Percentiles rank a stretch among this genome's conserved stretches.
Evolutionary conservation across 2,113 vertebrate species (phyloP).

Genomic region (Platichthys stellatus): DNA sequence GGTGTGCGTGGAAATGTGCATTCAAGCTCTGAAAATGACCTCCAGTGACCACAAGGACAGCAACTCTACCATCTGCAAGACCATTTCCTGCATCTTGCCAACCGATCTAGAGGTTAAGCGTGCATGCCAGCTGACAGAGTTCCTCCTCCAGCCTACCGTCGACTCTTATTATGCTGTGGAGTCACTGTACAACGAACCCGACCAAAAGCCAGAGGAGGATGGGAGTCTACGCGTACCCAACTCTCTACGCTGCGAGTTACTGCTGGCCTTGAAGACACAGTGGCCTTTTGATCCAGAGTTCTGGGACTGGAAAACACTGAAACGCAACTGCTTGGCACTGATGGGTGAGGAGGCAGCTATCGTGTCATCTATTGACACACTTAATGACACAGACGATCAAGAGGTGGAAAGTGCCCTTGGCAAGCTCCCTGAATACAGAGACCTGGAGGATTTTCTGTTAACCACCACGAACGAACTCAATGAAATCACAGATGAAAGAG

Average conservation of each 20-base stretch:
- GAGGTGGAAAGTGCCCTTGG: slow-evolving; percentile 83
- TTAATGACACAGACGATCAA: slow-evolving; percentile 93
- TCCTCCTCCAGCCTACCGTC: slow-evolving; percentile 96
- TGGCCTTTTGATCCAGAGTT: slow-evolving; percentile 99
- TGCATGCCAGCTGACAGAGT: slow-evolving; percentile 98
- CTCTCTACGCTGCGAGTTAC: slow-evolving; percentile 95
- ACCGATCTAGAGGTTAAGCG: slow-evolving; percentile 98
- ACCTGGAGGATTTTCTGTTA: slow-evolving; percentile 87
- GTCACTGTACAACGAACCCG: slow-evolving; percentile 97
- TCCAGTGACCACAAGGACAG: slow-evolving; percentile 90
- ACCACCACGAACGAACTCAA: slow-evolving; percentile 88
- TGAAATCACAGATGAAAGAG: slow-evolving; percentile 88
- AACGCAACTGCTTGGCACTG: slow-evolving; percentile 94
- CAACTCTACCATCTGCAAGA: slow-evolving; percentile 98
- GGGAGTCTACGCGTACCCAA: slow-evolving; percentile 97
- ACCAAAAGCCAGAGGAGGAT: slow-evolving; percentile 98
- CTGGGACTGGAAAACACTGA: slow-evolving; percentile 99
- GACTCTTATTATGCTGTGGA: slow-evolving; percentile 99
- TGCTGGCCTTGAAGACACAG: slow-evolving; percentile 98
- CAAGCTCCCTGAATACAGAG: slow-evolving; percentile 85
- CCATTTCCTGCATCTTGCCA: slow-evolving; percentile 96
- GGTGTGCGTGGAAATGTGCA: slow-evolving; percentile 96
- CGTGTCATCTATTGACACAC: slow-evolving; percentile 95
- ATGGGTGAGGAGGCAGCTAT: slow-evolving; percentile 99
- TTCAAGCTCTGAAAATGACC: slow-evolving; percentile 96